These are phyloP conservation scores for Gisinianus flammeolus DNA, from an alignment of 2,888 invertebrate species.

Conservation along the genomic window DNA sequence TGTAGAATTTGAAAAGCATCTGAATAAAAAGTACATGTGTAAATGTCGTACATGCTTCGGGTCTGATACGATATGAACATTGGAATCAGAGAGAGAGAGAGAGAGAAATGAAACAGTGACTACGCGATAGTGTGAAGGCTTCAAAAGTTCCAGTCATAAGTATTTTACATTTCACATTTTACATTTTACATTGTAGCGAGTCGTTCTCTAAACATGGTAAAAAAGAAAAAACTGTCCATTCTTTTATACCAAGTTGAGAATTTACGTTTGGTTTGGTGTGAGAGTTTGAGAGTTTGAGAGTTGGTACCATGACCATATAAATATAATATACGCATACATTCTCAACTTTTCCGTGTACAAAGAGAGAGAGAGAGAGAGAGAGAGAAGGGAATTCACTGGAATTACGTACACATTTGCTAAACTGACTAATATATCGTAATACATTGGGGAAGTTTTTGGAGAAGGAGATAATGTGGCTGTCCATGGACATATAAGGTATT, in stretches of 20 bases:
- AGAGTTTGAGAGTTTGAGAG: neutral
- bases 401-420: neutral
- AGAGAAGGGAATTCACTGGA: constrained; percentile 1
- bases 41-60: neutral
- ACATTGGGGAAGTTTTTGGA: neutral
- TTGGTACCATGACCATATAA: constrained; percentile 3
- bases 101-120: neutral
- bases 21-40: neutral
- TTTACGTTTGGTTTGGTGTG: neutral
- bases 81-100: no score
- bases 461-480: constrained; percentile 11
- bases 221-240: neutral
- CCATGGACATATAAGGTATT: neutral
- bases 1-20: neutral
- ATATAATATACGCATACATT: neutral
- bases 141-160: neutral
- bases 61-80: neutral
- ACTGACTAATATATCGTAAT: neutral
- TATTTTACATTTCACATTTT: neutral
- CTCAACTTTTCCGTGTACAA: neutral
- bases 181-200: neutral
- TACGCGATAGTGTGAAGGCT: no score
- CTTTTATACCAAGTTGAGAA: neutral
- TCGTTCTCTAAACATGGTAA: neutral
- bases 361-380: neutral